A percentile compares a stretch with the other conserved stretches of the same genome.
Evolutionary conservation across 2,113 vertebrate genomes (phyloP).

Genomic region (Sprattus sprattus): DNA sequence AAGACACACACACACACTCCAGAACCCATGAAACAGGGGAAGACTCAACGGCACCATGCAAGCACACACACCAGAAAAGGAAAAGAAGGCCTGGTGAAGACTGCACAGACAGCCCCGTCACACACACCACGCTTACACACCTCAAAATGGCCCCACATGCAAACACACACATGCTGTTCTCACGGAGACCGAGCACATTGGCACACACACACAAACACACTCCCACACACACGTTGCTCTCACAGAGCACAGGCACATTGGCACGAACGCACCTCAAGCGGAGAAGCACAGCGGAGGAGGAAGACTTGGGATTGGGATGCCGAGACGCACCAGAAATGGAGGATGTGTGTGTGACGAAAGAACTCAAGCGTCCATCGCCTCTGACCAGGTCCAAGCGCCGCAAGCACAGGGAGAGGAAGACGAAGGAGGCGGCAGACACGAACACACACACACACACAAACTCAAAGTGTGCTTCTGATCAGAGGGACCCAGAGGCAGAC

Average conservation of each 20-base stretch:
- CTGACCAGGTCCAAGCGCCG: slow-evolving; percentile 57
- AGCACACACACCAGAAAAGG: background rate
- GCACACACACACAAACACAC: slow-evolving; percentile 42
- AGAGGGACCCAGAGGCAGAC: background rate
- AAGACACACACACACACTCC: background rate
- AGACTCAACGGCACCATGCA: background rate
- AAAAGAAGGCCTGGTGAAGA: no score
- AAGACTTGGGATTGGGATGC: background rate
- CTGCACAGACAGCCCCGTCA: no score
- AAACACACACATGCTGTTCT: no score
- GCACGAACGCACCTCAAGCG: background rate
- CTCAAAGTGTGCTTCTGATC: background rate
- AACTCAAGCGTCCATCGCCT: background rate
- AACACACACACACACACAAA: background rate
- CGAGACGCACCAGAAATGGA: background rate
- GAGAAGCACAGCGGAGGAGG: slow-evolving; percentile 41
- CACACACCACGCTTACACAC: background rate
- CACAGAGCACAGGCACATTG: background rate
- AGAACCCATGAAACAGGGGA: no score
- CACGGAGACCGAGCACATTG: no score
- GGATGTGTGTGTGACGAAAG: background rate
- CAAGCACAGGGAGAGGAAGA: slow-evolving; percentile 39
- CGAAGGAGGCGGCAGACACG: background rate
- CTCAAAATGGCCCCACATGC: no score
- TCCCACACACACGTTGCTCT: slow-evolving; percentile 24